Conservation (phyloP, 2,888 invertebrate genomes). For the Dorcus hopei region DNA sequence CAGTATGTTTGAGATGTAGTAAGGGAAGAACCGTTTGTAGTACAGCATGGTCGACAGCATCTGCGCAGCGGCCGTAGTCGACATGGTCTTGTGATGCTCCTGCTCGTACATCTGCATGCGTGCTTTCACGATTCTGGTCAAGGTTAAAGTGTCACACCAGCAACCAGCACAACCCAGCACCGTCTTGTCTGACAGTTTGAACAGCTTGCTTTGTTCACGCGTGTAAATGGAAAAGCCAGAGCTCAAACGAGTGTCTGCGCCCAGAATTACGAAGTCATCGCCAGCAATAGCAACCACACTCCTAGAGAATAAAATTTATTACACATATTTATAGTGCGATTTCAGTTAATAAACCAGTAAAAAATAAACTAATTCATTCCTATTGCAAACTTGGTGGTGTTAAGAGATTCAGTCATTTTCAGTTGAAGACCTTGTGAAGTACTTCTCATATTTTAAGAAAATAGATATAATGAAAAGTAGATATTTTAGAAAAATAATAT, state of each 20-base stretch:
- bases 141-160: slow-evolving; percentile 94
- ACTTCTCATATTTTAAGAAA: neutral
- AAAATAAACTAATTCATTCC: neutral
- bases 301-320: slow-evolving; percentile 53
- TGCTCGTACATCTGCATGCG: slow-evolving; percentile 94
- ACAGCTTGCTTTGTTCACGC: slow-evolving; percentile 83
- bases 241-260: slow-evolving; percentile 91
- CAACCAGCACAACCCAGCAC: slow-evolving; percentile 95
- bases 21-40: slow-evolving; percentile 96
- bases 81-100: slow-evolving; percentile 90
- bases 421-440: too few species aligned
- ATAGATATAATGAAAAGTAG: neutral
- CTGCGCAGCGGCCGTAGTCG: slow-evolving; percentile 89
- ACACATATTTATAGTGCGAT: too few species aligned
- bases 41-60: slow-evolving; percentile 95
- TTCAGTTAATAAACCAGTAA: too few species aligned
- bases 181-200: slow-evolving; percentile 75
- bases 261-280: slow-evolving; percentile 91
- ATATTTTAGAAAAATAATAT: neutral
- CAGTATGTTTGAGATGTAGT: slow-evolving; percentile 92
- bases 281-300: slow-evolving; percentile 95
- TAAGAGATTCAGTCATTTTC: too few species aligned
- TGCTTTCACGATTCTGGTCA: slow-evolving; percentile 79
- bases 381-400: too few species aligned
- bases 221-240: slow-evolving; percentile 89